Evolutionary conservation across 23 tunicate species (phyloP), one percentile per base, ranked within the genome.

Genomic region (Trididemnum miniatum): DNA sequence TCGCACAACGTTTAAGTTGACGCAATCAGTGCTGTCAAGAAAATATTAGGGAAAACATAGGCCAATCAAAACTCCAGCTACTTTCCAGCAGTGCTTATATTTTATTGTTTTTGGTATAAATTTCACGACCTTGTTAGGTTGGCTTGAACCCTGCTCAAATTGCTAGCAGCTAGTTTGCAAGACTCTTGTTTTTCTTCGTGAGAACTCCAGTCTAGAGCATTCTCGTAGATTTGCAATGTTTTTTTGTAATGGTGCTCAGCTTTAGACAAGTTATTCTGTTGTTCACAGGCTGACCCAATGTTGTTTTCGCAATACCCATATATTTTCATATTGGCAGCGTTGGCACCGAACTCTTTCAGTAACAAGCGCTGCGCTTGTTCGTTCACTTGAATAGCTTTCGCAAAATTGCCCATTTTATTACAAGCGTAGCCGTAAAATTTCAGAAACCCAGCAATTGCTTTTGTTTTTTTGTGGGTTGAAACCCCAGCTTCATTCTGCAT

Each of bases 381-480:
- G 23, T 39, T 18, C 5, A 26, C 38, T 37, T 31, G 9, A 3
- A 49, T 75, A 9, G 59, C n/a, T 75, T 39, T 75, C 15, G 37
- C 33, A 38, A 5, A 39, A 28, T 49, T 30, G 7, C 12, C 22
- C 9, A 12, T 7, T 4, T 69, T 5, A 33, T 29, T 34, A 33
- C 39, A 69, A 69, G 37, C 29, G 31, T 27, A 69, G 37, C 75
- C 75, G 9, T 31, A 69, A 34, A 5, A 33, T n/a, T 30, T 69
- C 75, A 69, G n/a, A 34, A 69, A 69, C 75, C 75, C 29, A 9
- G 75, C 75, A 5, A 69, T n/a, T 20, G n/a, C 9, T 33, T 69
- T 33, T 27, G 37, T 27, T 69, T 69, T 69, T 4, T 3, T 20
- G 9, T 69, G 29, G 12, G 31, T 27, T 3, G 29, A 35, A 5